These are phyloP conservation scores for Centropyge bicolor DNA, from an alignment of 2,797 vertebrate species.

Conservation along the genomic window DNA sequence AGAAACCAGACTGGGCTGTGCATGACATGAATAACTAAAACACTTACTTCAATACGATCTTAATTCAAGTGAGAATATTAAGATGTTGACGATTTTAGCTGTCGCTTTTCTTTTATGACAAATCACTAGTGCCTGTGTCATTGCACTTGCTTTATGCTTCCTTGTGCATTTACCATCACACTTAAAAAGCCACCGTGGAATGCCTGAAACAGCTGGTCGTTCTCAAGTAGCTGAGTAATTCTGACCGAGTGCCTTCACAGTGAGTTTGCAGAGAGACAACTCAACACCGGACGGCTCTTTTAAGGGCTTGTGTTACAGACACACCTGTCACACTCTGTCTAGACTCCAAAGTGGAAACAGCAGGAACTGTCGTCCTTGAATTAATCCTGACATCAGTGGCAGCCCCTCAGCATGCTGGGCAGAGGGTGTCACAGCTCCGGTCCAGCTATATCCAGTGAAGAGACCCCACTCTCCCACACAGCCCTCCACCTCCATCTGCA, in stretches of 20 bases:
- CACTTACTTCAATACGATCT: not conserved
- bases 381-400: conserved; percentile 43
- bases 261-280: conserved; percentile 17
- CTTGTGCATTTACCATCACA: not conserved
- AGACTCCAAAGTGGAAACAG: conserved; percentile 41
- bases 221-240: conserved; percentile 16
- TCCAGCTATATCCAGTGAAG: conserved; percentile 9
- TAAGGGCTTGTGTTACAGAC: conserved; percentile 35
- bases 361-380: conserved; percentile 22
- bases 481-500: not conserved
- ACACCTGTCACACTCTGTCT: conserved; percentile 61
- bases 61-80: not conserved
- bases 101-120: not conserved
- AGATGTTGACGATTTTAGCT: not conserved
- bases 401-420: conserved; percentile 6
- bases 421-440: conserved; percentile 8
- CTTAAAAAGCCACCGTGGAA: conserved; percentile 13
- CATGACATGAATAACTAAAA: conserved; percentile 13
- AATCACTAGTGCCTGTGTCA: not conserved
- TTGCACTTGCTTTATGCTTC: not conserved
- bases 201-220: conserved; percentile 33
- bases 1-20: not conserved
- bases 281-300: conserved; percentile 24
- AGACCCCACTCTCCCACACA: not conserved
- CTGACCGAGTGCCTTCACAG: conserved; percentile 16